These are phyloP conservation scores for Shinisaurus crocodilurus DNA, from an alignment of 2,113 vertebrate genomes.

Conservation along the genomic window DNA sequence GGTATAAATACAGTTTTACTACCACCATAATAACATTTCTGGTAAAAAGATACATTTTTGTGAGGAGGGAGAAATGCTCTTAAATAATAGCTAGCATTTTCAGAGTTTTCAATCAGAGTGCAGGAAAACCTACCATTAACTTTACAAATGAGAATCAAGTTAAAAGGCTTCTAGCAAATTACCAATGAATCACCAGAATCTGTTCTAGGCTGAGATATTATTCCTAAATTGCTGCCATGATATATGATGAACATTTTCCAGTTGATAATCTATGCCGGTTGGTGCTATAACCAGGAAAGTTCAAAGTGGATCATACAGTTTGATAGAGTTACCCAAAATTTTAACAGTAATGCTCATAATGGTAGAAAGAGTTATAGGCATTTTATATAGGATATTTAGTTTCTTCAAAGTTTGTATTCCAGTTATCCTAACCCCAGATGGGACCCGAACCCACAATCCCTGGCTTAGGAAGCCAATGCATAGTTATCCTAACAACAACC, in stretches of 20 bases:
- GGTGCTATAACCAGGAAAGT: background rate
- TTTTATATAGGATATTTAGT: background rate
- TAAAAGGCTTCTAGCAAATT: slow-evolving; percentile 69
- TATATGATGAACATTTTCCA: slow-evolving; percentile 57
- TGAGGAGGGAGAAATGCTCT: slow-evolving; percentile 49
- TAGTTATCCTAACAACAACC: background rate
- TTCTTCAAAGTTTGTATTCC: background rate
- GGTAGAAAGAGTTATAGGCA: background rate
- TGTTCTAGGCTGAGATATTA: slow-evolving; percentile 61
- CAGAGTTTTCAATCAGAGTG: slow-evolving; percentile 61
- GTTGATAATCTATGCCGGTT: slow-evolving; percentile 56
- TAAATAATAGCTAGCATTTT: slow-evolving; percentile 65
- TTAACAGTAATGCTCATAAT: background rate
- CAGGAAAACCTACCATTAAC: slow-evolving; percentile 65
- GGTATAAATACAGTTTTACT: slow-evolving; percentile 23
- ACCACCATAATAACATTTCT: slow-evolving; percentile 39
- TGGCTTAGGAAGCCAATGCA: too few relatives aligned
- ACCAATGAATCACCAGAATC: slow-evolving; percentile 67
- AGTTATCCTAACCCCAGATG: too few relatives aligned
- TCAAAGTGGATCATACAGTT: background rate
- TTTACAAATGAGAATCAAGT: slow-evolving; percentile 66
- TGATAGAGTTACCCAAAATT: background rate
- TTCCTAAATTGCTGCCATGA: slow-evolving; percentile 58
- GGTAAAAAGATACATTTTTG: slow-evolving; percentile 47
- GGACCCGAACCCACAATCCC: too few relatives aligned